Percentiles rank a stretch among this genome's conserved stretches.
These are phyloP conservation scores for Macroramphosus scolopax DNA, from an alignment of 2,797 vertebrate species.

Conservation along the genomic window DNA sequence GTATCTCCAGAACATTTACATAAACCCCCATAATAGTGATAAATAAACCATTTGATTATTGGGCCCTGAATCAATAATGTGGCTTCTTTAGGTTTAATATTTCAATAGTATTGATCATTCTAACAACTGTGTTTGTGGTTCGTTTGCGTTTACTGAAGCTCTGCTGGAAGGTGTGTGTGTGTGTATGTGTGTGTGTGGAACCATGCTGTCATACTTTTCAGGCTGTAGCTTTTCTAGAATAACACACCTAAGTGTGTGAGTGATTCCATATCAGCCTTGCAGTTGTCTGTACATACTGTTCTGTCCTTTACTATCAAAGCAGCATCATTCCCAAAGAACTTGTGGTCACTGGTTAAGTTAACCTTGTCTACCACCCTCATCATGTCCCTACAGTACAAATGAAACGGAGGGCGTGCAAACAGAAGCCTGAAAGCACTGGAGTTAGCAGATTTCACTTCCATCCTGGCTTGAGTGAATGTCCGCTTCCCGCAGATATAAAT, in stretches of 20 bases:
- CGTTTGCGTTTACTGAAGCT: constrained; percentile 82
- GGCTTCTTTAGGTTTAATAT: constrained; percentile 98
- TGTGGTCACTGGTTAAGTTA: constrained; percentile 40
- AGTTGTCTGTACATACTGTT: background rate
- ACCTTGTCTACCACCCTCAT: constrained; percentile 29
- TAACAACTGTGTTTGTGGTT: constrained; percentile 90
- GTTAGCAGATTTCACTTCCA: constrained; percentile 77
- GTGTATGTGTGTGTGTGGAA: constrained; percentile 15
- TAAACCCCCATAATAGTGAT: constrained; percentile 79
- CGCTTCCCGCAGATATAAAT: constrained; percentile 78
- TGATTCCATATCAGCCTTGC: too few species aligned
- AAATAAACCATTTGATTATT: constrained; percentile 98
- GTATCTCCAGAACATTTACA: constrained; percentile 70
- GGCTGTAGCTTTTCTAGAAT: constrained; percentile 12
- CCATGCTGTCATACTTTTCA: constrained; percentile 13
- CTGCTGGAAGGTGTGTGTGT: constrained; percentile 48
- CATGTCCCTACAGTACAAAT: constrained; percentile 52
- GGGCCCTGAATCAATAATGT: constrained; percentile 91
- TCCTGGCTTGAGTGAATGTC: constrained; percentile 64
- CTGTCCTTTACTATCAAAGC: constrained; percentile 20
- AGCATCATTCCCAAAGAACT: constrained; percentile 29
- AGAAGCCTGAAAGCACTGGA: constrained; percentile 61
- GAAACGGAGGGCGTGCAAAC: constrained; percentile 53
- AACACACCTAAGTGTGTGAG: constrained; percentile 8
- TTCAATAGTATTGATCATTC: constrained; percentile 96